A percentile compares a stretch with the other conserved stretches of the same genome.
These are phyloP conservation scores for Itoplectis maculator DNA, from an alignment of 2,888 invertebrate species.

Conservation along the genomic window DNA sequence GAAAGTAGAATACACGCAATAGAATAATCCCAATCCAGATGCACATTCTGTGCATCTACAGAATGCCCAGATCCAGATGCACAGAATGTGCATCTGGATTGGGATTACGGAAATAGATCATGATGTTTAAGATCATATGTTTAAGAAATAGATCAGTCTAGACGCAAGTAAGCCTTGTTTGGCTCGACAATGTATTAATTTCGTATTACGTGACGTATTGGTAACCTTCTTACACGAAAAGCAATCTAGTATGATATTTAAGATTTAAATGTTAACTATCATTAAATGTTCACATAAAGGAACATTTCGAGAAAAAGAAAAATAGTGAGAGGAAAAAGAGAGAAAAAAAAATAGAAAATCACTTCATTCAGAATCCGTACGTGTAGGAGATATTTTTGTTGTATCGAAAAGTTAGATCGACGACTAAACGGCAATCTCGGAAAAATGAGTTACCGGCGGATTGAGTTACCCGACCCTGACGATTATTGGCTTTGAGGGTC, in stretches of 20 bases:
- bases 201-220: background rate
- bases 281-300: too few relatives aligned
- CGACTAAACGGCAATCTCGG: background rate
- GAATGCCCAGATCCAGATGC: too few relatives aligned
- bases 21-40: too few relatives aligned
- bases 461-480: background rate
- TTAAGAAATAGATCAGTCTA: background rate
- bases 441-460: background rate
- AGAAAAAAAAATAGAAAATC: too few relatives aligned
- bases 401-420: background rate
- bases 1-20: too few relatives aligned
- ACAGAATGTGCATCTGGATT: too few relatives aligned
- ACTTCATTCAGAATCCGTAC: background rate
- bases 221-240: background rate
- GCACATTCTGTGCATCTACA: too few relatives aligned
- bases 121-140: too few relatives aligned
- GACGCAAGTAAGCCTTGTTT: background rate
- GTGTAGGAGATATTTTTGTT: background rate
- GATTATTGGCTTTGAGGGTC: conserved; percentile 13
- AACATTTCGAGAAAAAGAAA: too few relatives aligned
- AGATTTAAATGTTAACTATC: too few relatives aligned
- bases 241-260: background rate
- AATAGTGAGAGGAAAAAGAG: too few relatives aligned
- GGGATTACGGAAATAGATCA: too few relatives aligned
- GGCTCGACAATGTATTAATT: background rate